phyloP scores from a whole-genome alignment of 2,888 invertebrate species.

The Tromatobia lineatoria region DNA sequence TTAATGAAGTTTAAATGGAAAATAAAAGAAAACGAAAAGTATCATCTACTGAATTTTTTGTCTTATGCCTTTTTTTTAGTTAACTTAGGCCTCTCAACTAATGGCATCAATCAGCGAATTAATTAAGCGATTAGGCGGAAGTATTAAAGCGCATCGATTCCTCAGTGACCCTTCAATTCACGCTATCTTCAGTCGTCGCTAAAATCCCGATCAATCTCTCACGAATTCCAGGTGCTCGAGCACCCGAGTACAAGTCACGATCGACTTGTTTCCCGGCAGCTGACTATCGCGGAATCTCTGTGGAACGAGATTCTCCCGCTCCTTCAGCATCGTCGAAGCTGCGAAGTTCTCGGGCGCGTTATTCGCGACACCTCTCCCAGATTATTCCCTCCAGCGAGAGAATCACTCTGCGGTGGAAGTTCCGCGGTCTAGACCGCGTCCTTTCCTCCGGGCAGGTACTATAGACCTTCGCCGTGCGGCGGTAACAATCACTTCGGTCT shows the following conservation, averaged over 20 bases:
- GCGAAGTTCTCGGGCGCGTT: neutral
- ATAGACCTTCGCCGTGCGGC: slow-evolving; percentile 29
- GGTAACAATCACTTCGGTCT: slow-evolving; percentile 37
- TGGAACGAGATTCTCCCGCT: neutral
- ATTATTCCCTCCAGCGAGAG: slow-evolving; percentile 32
- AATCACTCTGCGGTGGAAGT: slow-evolving; percentile 49
- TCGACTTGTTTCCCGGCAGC: slow-evolving; percentile 31
- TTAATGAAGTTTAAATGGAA: no score
- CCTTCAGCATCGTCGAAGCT: slow-evolving; percentile 6
- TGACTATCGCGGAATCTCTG: slow-evolving; percentile 30
- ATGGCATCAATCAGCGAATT: neutral
- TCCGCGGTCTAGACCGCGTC: slow-evolving; percentile 47
- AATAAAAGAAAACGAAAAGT: no score
- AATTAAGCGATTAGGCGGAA: neutral
- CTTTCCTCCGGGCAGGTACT: slow-evolving; percentile 2
- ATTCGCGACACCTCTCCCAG: slow-evolving; percentile 43
- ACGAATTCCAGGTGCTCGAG: slow-evolving; percentile 22
- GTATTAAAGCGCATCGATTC: neutral
- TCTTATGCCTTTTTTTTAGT: no score
- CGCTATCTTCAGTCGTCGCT: neutral
- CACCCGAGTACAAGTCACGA: slow-evolving; percentile 48
- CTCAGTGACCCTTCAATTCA: neutral
- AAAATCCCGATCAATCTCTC: slow-evolving; percentile 23
- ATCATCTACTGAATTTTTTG: no score
- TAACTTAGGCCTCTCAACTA: no score